These are phyloP conservation scores for Loris lydekkerianus DNA, from an alignment of 2,797 vertebrate species.

Conservation along the genomic window DNA sequence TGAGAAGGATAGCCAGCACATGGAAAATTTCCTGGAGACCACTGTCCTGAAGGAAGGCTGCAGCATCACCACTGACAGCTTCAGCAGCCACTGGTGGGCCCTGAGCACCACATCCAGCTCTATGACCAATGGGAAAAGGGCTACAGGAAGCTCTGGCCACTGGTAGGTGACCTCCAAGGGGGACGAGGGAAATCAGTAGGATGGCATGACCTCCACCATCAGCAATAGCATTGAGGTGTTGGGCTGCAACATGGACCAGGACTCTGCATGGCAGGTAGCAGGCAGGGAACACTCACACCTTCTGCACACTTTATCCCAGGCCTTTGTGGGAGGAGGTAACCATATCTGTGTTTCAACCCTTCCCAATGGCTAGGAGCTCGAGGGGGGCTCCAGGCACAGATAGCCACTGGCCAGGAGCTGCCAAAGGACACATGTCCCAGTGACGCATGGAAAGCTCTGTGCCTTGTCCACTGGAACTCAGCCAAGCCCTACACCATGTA, in stretches of 20 bases:
- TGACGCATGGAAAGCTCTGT: background rate
- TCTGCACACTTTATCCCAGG: background rate
- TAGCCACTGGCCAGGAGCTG: background rate
- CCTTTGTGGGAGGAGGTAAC: background rate
- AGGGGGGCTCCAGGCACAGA: background rate
- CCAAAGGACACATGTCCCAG: background rate
- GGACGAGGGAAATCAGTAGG: slow-evolving; percentile 92
- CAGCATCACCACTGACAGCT: slow-evolving; percentile 98
- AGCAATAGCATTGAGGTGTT: slow-evolving; percentile 98
- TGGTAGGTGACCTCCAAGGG: slow-evolving; percentile 93
- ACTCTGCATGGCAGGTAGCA: slow-evolving; percentile 87
- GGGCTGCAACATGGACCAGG: slow-evolving; percentile 97
- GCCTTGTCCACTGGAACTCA: background rate
- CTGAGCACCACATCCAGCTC: slow-evolving; percentile 94
- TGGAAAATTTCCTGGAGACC: slow-evolving; percentile 98
- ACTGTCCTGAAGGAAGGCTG: slow-evolving; percentile 98
- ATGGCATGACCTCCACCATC: slow-evolving; percentile 98
- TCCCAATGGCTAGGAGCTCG: background rate
- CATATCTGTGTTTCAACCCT: background rate
- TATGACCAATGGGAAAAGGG: slow-evolving; percentile 94
- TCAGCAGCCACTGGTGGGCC: slow-evolving; percentile 95
- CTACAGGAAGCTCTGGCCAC: slow-evolving; percentile 92
- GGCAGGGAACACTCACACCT: background rate
- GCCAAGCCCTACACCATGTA: background rate
- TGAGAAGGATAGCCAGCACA: slow-evolving; percentile 98